These are phyloP conservation scores for Corythaeola cristata DNA, from an alignment of 2,113 vertebrate species.

Conservation along the genomic window DNA sequence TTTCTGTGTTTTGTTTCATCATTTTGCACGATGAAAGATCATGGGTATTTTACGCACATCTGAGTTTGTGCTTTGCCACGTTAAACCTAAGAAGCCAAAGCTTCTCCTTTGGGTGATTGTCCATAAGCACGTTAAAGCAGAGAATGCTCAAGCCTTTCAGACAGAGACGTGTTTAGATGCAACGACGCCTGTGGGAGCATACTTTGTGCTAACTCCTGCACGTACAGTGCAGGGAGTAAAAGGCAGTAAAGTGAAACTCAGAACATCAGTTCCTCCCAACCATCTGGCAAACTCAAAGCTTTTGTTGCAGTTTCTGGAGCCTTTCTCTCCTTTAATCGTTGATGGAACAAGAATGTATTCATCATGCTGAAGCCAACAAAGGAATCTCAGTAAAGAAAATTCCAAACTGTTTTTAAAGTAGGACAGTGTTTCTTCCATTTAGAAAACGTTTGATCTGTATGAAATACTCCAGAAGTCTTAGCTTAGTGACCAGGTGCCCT, in stretches of 20 bases:
- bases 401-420: background rate
- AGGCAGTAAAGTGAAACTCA: background rate
- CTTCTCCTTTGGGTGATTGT: background rate
- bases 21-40: background rate
- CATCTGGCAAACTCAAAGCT: background rate
- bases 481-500: background rate
- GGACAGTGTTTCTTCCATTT: background rate
- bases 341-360: background rate
- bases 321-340: background rate
- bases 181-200: background rate
- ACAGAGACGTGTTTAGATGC: accelerated
- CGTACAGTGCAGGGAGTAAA: background rate
- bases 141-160: background rate
- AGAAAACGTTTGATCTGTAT: background rate
- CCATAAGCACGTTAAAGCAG: background rate
- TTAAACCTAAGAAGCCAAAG: background rate
- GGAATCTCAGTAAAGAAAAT: background rate
- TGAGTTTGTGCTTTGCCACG: background rate
- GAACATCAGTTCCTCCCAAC: background rate
- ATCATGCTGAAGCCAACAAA: background rate
- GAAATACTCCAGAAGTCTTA: background rate
- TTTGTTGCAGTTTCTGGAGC: background rate
- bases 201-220: background rate
- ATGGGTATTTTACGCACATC: background rate
- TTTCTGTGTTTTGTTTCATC: background rate